Percentiles rank a stretch among this genome's conserved stretches.
Evolutionary conservation across 2,113 vertebrate species (phyloP).

Genomic region (Plestiodon gilberti): DNA sequence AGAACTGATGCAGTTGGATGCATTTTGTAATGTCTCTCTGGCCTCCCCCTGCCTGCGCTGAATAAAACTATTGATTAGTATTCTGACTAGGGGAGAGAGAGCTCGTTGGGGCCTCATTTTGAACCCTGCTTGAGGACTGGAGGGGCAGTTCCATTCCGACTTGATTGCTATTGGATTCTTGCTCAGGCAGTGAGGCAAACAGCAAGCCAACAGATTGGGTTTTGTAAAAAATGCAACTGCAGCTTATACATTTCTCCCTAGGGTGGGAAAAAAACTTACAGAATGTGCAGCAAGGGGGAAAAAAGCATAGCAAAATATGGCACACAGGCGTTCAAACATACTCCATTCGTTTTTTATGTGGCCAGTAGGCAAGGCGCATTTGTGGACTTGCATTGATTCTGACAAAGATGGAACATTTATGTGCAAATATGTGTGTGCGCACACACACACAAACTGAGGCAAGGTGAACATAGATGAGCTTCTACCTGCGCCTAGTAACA

Average conservation of each 20-base stretch:
- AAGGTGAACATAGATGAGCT: not conserved
- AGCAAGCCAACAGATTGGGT: not conserved
- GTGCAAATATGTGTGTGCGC: not conserved
- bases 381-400: not conserved
- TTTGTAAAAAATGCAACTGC: not conserved
- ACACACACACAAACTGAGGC: not conserved
- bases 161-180: slow-evolving; percentile 6
- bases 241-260: not conserved
- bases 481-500: not conserved
- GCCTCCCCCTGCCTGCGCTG: not conserved
- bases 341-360: not conserved
- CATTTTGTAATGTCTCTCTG: slow-evolving; percentile 10
- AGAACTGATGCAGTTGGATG: slow-evolving; percentile 15
- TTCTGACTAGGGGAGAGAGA: not conserved
- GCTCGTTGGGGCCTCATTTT: not conserved
- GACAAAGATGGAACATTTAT: not conserved
- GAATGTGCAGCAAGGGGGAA: not conserved
- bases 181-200: slow-evolving; percentile 2
- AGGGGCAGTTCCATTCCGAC: not conserved
- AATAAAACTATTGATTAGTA: not conserved
- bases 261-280: not conserved
- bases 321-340: not conserved
- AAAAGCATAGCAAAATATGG: not conserved
- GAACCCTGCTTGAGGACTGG: not conserved
- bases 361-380: not conserved